Base-by-base conservation (phyloP, 2,888 invertebrate genomes). In the Crepidodera aurea region DNA sequence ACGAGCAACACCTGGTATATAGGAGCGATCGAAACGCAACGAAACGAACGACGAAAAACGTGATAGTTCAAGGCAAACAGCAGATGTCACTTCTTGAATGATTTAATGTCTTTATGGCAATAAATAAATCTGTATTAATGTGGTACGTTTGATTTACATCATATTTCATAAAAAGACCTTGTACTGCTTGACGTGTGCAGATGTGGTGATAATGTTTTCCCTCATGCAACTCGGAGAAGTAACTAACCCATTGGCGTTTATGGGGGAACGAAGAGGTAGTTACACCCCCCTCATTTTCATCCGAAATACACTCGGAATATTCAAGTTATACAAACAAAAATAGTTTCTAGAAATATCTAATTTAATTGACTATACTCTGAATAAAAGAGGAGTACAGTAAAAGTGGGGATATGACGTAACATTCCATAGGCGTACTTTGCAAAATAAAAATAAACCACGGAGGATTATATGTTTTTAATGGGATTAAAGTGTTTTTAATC, bases 61-160 rank as follows among this genome's bases (percentile, higher is more conserved):
- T 77, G 77, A 77, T 77, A 77, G 78, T 77, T 77, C 77, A 78
- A 78, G 78, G 78, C 73, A 70, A 77, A 69, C 77, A 69, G 75
- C 74, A 76, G 76, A 75, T 77, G 77, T 77, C 77, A 76, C 74
- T 74, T 69, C 70, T 72, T 77, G 76, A 77, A 73, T 77, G 77
- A 77, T 77, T 77, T 77, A 77, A 73, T 72, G 71, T 66, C 67
- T 69, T 70, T 67, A 69, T 68, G 64, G 73, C 70, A 73, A 75
- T 75, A 74, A 73, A 75, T 75, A 75, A 75, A 73, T 75, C 75
- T 69, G 74, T 75, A 75, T 76, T 74, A 75, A 75, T 74, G 73
- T 67, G 64, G 40, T 69, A 65, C 69, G 70, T 73, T 73, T 71
- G 73, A 73, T 73, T 71, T 73, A 69, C 67, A 68, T 64, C 55